phyloP scores from a whole-genome alignment of 2,888 invertebrate species.

The Caradrina clavipalpis region DNA sequence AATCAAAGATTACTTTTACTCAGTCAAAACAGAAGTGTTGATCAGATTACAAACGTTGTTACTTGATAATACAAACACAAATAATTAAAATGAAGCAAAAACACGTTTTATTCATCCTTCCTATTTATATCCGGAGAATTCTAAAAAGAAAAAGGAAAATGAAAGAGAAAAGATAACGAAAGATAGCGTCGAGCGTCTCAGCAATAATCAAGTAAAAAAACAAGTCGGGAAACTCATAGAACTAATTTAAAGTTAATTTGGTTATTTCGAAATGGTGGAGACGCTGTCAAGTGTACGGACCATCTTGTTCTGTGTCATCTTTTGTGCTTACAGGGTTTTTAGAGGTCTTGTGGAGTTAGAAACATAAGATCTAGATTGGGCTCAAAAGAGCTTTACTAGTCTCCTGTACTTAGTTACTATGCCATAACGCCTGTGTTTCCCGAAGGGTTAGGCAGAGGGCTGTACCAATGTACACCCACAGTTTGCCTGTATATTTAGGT shows the following conservation, averaged over 20 bases:
- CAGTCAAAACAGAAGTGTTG: constrained; percentile 5
- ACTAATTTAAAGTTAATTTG: constrained; percentile 79
- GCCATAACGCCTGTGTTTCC: no score
- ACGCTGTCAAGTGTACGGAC: constrained; percentile 54
- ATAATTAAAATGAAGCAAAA: constrained; percentile 40
- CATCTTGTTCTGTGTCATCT: constrained; percentile 42
- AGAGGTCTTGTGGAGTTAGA: not conserved
- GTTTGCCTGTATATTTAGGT: no score
- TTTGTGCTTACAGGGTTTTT: not conserved
- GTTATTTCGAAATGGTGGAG: constrained; percentile 69
- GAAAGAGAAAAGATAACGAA: constrained; percentile 54
- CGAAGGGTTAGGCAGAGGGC: no score
- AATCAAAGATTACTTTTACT: not conserved
- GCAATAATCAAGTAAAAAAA: constrained; percentile 72
- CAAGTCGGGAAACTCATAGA: constrained; percentile 67
- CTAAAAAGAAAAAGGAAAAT: constrained; percentile 45
- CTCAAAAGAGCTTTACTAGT: no score
- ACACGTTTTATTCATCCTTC: constrained; percentile 49
- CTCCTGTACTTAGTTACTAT: no score
- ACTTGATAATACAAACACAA: constrained; percentile 17
- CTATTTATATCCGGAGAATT: constrained; percentile 33
- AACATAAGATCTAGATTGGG: no score
- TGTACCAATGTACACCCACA: no score
- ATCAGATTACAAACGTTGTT: constrained; percentile 11
- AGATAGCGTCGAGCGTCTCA: constrained; percentile 64